phyloP scores from a whole-genome alignment of 2,113 vertebrate genomes.

The Notiomystis cincta region DNA sequence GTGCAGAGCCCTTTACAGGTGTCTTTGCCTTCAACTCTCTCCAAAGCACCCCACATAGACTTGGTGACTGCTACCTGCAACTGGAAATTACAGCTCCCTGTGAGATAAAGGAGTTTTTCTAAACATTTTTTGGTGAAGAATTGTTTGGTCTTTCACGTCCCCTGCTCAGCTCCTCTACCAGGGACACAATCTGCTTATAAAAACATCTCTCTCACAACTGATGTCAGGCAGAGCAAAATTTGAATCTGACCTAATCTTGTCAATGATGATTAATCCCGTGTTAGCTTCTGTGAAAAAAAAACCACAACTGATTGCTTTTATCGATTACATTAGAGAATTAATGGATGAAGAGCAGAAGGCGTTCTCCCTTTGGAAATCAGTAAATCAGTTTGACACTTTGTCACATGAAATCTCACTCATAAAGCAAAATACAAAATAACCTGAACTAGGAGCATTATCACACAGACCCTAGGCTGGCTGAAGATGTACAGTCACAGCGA shows the following conservation, averaged over 20 bases:
- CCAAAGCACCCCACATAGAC: neutral
- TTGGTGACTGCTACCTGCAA: neutral
- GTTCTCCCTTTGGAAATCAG: neutral
- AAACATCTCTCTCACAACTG: neutral
- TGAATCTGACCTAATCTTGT: conserved; percentile 48
- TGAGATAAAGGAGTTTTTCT: neutral
- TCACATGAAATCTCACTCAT: neutral
- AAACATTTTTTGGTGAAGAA: neutral
- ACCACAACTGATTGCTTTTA: conserved; percentile 39
- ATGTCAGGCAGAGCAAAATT: conserved; percentile 1
- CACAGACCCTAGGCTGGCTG: neutral
- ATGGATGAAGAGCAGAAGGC: neutral
- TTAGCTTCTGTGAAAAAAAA: neutral
- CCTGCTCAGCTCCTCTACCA: neutral
- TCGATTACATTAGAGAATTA: conserved; percentile 33
- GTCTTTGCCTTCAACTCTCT: neutral
- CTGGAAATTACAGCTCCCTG: neutral
- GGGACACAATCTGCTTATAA: neutral
- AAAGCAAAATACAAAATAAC: neutral
- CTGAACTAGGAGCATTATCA: neutral
- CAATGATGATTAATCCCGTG: conserved; percentile 22
- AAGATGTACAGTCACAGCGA: neutral
- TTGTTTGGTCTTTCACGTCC: neutral
- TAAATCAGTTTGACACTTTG: neutral
- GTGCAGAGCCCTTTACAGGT: neutral